Evolutionary conservation across 2,888 invertebrate genomes (phyloP), one percentile per base, ranked within the genome.

Genomic region (Harmothoe impar): DNA sequence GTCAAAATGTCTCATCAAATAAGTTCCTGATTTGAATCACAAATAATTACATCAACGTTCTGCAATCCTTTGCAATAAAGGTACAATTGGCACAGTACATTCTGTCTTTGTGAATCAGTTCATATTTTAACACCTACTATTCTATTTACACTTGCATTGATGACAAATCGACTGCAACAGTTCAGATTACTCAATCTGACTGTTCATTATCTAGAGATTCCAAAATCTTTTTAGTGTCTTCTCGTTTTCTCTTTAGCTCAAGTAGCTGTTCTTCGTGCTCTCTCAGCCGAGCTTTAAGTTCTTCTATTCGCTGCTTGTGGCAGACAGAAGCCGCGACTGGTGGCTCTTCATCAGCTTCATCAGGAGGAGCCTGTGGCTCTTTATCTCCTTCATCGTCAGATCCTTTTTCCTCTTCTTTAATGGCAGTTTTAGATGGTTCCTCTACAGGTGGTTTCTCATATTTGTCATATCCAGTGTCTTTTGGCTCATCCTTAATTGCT

Each of bases 191-290:
- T n/a, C 25, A 81, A 35, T 81, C 81, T 10, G 33, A 33, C 20
- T 81, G 10, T 81, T 81, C 81, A 33, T 17, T 54, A 29, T 86
- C 31, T 15, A 86, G 86, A 86, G 86, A 86, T 86, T 86, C 56
- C n/a, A 86, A 56, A n/a, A 54, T 33, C 86, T 33, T 86, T 52
- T 86, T 86, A 10, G 86, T 86, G 20, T 86, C 86, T 54, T 86
- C 86, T 25, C 86, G 52, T 17, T 86, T 56, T 31, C 52, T 86
- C 31, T 56, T 52, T 10, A 86, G 29, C 29, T 52, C 17, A 54
- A 56, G 54, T 23, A 86, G 31, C 31, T 86, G 54, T 54, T 86
- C 86, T 31, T 86, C 86, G n/a, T 86, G 86, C 29, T 86, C 56
- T n/a, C 86, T 52, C 1, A 86, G 56, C 29, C 86, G 23, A 0